Evolutionary conservation across 1,140 invertebrate species (phyloP).

Genomic region (Phthorimaea operculella): DNA sequence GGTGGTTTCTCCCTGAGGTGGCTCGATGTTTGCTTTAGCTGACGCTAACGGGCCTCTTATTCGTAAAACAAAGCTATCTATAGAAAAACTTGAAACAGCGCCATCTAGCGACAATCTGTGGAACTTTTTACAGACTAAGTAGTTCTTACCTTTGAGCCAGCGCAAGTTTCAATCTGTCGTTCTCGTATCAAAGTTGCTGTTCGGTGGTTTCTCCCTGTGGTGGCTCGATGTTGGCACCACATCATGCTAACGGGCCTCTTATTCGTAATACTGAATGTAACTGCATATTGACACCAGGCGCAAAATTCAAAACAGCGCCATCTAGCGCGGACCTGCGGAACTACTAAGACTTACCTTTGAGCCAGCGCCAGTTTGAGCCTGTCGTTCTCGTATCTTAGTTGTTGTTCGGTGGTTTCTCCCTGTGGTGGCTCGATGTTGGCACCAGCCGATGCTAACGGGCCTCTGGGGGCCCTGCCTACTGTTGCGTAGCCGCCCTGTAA

Average conservation of each 20-base stretch:
- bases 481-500: constrained; percentile 47
- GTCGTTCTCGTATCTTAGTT: constrained; percentile 98
- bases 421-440: constrained; percentile 37
- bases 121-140: too few species aligned
- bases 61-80: too few species aligned
- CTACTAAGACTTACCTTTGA: constrained; percentile 74
- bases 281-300: too few species aligned
- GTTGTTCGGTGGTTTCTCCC: constrained; percentile 73
- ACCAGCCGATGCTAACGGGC: constrained; percentile 24
- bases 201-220: constrained; percentile 66
- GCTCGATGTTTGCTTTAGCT: constrained; percentile 35
- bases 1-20: constrained; percentile 34
- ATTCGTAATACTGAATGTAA: too few species aligned
- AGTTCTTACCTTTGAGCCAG: constrained; percentile 97
- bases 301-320: too few species aligned
- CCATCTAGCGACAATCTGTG: too few species aligned
- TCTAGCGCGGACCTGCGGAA: too few species aligned
- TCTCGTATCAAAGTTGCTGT: constrained; percentile 96
- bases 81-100: too few species aligned
- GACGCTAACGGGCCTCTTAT: constrained; percentile 31
- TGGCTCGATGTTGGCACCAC: too few species aligned
- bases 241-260: too few species aligned
- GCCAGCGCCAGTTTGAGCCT: constrained; percentile 94
- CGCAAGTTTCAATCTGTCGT: constrained; percentile 94
- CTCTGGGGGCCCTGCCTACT: constrained; percentile 42